These are phyloP conservation scores for Calypte anna DNA, from an alignment of 2,113 vertebrate species.

Conservation along the genomic window DNA sequence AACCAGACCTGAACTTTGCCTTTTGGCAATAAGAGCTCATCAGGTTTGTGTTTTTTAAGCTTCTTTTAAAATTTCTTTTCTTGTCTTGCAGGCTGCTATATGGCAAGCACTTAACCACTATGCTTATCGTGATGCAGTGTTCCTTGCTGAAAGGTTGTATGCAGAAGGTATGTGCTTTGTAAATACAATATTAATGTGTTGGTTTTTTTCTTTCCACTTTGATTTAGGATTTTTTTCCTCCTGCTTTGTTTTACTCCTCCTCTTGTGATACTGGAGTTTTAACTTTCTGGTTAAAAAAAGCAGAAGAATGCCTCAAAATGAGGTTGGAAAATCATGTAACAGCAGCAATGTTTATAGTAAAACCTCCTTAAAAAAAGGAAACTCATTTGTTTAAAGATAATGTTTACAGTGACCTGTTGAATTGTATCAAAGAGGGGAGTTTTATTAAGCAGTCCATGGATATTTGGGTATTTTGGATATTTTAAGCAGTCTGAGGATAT, in stretches of 20 bases:
- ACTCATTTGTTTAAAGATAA: not conserved
- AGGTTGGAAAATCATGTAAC: not conserved
- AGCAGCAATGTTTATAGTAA: not conserved
- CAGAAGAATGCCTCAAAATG: not conserved
- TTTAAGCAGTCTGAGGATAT: too few species aligned
- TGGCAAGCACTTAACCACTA: slow-evolving; percentile 95
- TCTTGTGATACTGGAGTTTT: not conserved
- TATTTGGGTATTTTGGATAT: too few species aligned
- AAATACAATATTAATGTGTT: not conserved
- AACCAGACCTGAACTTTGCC: not conserved
- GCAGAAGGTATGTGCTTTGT: slow-evolving; percentile 84
- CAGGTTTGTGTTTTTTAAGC: not conserved
- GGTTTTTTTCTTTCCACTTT: not conserved
- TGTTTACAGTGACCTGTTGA: not conserved
- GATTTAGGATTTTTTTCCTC: not conserved
- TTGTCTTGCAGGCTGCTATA: slow-evolving; percentile 86
- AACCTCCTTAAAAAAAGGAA: not conserved
- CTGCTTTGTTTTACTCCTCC: not conserved
- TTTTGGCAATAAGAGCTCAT: not conserved
- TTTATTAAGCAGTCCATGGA: not conserved
- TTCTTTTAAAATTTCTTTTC: not conserved
- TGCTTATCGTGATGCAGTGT: slow-evolving; percentile 89
- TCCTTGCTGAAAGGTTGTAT: slow-evolving; percentile 89
- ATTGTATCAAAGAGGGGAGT: not conserved
- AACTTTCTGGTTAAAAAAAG: not conserved